Base-by-base conservation (phyloP, 2,797 vertebrate genomes). In the Loris lydekkerianus region DNA sequence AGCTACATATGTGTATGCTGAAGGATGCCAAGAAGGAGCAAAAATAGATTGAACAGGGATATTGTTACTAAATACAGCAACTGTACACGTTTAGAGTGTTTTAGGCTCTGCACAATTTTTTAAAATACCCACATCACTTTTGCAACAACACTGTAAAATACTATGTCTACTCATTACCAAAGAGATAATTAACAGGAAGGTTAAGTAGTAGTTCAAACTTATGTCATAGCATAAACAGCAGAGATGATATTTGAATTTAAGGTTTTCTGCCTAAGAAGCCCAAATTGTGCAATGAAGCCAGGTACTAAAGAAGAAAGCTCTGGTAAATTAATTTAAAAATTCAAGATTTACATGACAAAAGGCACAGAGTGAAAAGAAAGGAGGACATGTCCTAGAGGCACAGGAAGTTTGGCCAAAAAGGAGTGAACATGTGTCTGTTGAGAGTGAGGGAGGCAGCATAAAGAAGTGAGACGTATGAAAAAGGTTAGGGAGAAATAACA, bases 41-140 rank as follows among this genome's bases (percentile, higher is more conserved):
- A 84, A 86, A 76, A 40, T 13, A 78, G 25, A 58, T 46, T 15
- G 49, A 88, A 58, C 2, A 60, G 21, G 31, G 15, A 3, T 31
- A 21, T 87, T 88, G 61, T 70, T 81, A 43, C 25, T 81, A 49
- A 70, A 84, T 11, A 34, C 1, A 88, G 18, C 31, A 70, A 63
- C 15, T 82, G 1, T 21, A 21, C 69, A 7, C 88, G 56, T 85
- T 90, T 58, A 34, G 10, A 14, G 10, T 56, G 29, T 96, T 88
- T 81, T 6, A 27, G 86, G 34, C 5, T 81, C 43, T 82, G 1
- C 34, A 89, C 4, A 81, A 89, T 34, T 1, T 37, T 86, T 93
- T 81, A 70, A 75, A 80, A 85, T 34, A 77, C 3, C 72, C 21
- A 82, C 49, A 81, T 88, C 18, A 53, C 34, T 84, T 85, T 94